A percentile compares a stretch with the other conserved stretches of the same genome.
Evolutionary conservation across 2,797 vertebrate species (phyloP).

Genomic region (Gobionotothen gibberifrons): DNA sequence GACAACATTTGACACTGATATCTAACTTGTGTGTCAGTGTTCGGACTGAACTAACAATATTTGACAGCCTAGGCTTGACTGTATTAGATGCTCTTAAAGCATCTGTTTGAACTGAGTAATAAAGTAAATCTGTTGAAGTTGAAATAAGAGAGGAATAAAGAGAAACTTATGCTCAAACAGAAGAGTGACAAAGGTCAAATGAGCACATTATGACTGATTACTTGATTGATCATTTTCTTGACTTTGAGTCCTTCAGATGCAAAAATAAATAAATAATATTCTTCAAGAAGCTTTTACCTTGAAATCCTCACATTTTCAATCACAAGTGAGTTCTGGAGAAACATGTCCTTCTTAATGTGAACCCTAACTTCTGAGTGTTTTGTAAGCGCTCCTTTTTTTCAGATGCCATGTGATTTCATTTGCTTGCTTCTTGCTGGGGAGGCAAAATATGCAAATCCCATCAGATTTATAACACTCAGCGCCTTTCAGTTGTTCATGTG

Average conservation of each 20-base stretch:
- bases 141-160: constrained; percentile 42
- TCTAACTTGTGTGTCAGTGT: constrained; percentile 27
- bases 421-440: constrained; percentile 57
- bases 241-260: constrained; percentile 48
- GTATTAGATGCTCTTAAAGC: constrained; percentile 26
- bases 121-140: constrained; percentile 42
- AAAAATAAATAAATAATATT: constrained; percentile 25
- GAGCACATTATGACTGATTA: constrained; percentile 53
- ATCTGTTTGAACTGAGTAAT: constrained; percentile 18
- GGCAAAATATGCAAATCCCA: constrained; percentile 80
- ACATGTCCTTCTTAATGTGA: constrained; percentile 51
- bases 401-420: constrained; percentile 61
- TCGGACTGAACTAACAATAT: constrained; percentile 33
- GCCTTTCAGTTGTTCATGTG: constrained; percentile 72
- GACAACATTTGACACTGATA: constrained; percentile 20
- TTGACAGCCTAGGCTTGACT: constrained; percentile 35
- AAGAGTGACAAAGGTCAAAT: constrained; percentile 44
- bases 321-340: constrained; percentile 58
- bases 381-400: constrained; percentile 44
- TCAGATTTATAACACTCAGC: constrained; percentile 79
- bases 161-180: constrained; percentile 28
- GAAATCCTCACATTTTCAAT: constrained; percentile 55
- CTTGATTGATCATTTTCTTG: constrained; percentile 57
- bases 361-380: constrained; percentile 58
- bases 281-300: constrained; percentile 54